These are phyloP conservation scores for Nylanderia fulva DNA, from an alignment of 1,140 invertebrate species.

Conservation along the genomic window DNA sequence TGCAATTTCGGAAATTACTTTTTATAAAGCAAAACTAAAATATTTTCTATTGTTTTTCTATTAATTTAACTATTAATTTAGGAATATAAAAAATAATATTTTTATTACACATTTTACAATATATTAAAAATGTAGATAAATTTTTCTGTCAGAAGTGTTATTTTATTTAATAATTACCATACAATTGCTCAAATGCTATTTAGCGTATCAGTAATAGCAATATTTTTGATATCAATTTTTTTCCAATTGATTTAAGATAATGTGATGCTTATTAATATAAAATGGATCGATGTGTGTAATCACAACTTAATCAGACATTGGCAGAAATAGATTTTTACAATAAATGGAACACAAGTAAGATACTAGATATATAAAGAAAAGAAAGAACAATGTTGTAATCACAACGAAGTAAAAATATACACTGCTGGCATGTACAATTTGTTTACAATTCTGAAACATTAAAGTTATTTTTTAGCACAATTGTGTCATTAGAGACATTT, in stretches of 20 bases:
- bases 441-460: slow-evolving; percentile 81
- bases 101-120: background rate
- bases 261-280: background rate
- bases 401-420: slow-evolving; percentile 72
- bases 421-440: slow-evolving; percentile 81
- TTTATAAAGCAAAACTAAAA: no score
- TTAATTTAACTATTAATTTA: slow-evolving; percentile 10
- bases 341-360: slow-evolving; percentile 57
- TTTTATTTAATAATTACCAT: slow-evolving; percentile 33
- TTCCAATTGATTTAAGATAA: background rate
- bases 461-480: slow-evolving; percentile 79
- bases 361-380: slow-evolving; percentile 58
- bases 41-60: background rate
- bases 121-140: background rate
- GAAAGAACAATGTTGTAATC: slow-evolving; percentile 41
- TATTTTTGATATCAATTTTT: background rate
- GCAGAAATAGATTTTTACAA: slow-evolving; percentile 43
- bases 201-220: background rate
- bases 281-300: slow-evolving; percentile 7
- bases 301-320: background rate
- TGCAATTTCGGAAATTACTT: no score
- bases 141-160: background rate
- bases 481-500: slow-evolving; percentile 54
- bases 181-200: slow-evolving; percentile 2
- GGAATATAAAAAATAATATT: slow-evolving; percentile 15